Evolutionary conservation across 1,140 invertebrate genomes (phyloP), one percentile per base, ranked within the genome.

Genomic region (Trichonephila clavipes): DNA sequence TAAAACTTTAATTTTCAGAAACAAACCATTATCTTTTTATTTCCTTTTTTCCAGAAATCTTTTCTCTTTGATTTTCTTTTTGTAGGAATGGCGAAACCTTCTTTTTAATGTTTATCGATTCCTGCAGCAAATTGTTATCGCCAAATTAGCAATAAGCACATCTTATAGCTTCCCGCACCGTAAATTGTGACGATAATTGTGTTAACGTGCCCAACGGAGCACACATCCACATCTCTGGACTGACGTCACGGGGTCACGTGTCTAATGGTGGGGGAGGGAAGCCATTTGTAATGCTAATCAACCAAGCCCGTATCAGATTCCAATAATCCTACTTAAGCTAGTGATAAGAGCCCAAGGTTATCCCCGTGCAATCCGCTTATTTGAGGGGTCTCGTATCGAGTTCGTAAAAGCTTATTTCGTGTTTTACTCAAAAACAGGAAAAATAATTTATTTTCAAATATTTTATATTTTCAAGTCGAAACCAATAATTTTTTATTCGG

Each of bases 281-380:
- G 19, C 66, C 86, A 93, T 93, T 93, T 93, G 92, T 93, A 93
- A 93, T 93, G 92, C 92, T 93, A 93, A 93, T 93, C 92, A 93
- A 88, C 51, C 69, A 64, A 24, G 1, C 83, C 92, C 66, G 28
- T 93, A 93, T 93, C 92, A 93, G 82, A 93, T 93, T 93, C 92
- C 92, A 51, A 82, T 93, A 88, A 93, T 88, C 72, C 85, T 64
- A 93, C 92, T 93, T 87, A 93, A 88, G 69, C 86, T 88, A 8
- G 66, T 87, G 86, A 93, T 81, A 93, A 92, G 91, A 92, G 85
- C 18, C 10, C 21, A 61, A 62, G 88, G 58, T 51, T 88, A 59
- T 66, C 34, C 62, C n/a, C 44, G 34, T 21, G 10, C 89, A 90
- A 90, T 82, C 72, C 51, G 24, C 24, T 61, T 90, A 51, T n/a